phyloP scores from a whole-genome alignment of 2,888 invertebrate genomes.

The Rhabditoides inermis region DNA sequence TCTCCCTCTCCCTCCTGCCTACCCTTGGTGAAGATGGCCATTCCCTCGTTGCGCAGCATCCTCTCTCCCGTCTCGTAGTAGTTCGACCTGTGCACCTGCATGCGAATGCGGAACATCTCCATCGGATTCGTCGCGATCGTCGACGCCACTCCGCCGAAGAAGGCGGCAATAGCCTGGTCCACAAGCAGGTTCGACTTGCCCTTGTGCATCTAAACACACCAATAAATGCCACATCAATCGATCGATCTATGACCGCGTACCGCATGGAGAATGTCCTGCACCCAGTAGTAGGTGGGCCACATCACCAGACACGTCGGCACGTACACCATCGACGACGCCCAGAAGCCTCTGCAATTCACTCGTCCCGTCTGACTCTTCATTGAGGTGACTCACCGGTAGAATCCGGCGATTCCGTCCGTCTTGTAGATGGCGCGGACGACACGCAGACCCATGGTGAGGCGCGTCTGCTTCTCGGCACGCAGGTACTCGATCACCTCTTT shows the following conservation, averaged over 20 bases:
- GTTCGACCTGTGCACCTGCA: slow-evolving; percentile 23
- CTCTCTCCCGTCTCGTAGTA: slow-evolving; percentile 21
- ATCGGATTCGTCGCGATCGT: slow-evolving; percentile 34
- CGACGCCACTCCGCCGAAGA: slow-evolving; percentile 23
- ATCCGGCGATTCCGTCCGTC: slow-evolving; percentile 27
- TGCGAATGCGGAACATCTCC: slow-evolving; percentile 32
- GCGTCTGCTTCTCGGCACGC: slow-evolving; percentile 1
- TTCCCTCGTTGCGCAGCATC: slow-evolving; percentile 22
- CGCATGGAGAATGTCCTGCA: slow-evolving; percentile 19
- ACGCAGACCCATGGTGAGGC: slow-evolving; percentile 13
- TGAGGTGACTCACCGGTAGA: slow-evolving; percentile 14
- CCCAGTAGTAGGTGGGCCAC: slow-evolving; percentile 30
- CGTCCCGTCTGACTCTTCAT: neutral
- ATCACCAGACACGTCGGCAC: slow-evolving; percentile 31
- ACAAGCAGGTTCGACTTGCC: slow-evolving; percentile 10
- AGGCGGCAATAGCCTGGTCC: slow-evolving; percentile 30
- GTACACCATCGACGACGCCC: slow-evolving; percentile 28
- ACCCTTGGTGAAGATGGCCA: slow-evolving; percentile 16
- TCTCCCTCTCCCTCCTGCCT: too few relatives aligned
- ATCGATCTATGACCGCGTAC: too few relatives aligned
- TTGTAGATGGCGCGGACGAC: slow-evolving; percentile 28
- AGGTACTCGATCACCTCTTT: slow-evolving; percentile 22
- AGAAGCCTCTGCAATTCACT: slow-evolving; percentile 18
- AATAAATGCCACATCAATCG: neutral
- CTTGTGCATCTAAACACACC: neutral